phyloP scores from a whole-genome alignment of 1,140 invertebrate genomes.

The Anthonomus grandis region DNA sequence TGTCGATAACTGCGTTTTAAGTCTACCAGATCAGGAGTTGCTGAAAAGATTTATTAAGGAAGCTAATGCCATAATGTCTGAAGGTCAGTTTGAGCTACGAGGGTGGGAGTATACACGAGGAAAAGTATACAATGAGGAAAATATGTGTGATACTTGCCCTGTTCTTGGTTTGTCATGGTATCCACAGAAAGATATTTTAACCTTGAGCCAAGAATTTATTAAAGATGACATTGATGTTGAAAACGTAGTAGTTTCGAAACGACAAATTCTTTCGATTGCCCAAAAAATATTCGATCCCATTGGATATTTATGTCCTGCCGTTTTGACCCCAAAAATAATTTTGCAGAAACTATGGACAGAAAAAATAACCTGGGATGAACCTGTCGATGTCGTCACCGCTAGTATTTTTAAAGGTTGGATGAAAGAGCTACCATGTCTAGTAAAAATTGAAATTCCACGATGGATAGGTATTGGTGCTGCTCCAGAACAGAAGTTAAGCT shows the following conservation, averaged over 20 bases:
- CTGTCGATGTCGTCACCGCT: constrained; percentile 12
- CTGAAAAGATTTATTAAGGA: constrained; percentile 25
- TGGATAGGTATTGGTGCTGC: constrained; percentile 11
- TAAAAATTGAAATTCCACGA: constrained; percentile 20
- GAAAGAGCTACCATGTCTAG: constrained; percentile 12
- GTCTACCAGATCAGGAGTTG: constrained; percentile 18
- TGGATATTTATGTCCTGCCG: constrained; percentile 20
- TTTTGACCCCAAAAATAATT: not conserved
- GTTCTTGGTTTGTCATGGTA: constrained; percentile 11
- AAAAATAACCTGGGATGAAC: constrained; percentile 7
- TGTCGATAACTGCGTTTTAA: constrained; percentile 38
- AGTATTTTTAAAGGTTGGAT: constrained; percentile 19
- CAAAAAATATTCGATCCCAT: constrained; percentile 35
- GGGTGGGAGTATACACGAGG: not conserved
- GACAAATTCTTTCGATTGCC: too few relatives aligned
- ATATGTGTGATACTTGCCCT: too few relatives aligned
- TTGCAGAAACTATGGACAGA: constrained; percentile 14
- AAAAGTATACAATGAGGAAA: too few relatives aligned
- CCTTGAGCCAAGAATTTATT: too few relatives aligned
- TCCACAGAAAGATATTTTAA: not conserved
- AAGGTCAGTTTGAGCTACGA: constrained; percentile 30
- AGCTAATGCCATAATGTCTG: constrained; percentile 20
- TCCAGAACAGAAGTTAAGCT: not conserved
- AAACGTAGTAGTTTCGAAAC: constrained; percentile 26
- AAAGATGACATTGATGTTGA: constrained; percentile 1